A percentile compares a stretch with the other conserved stretches of the same genome.
Evolutionary conservation across 2,888 invertebrate species (phyloP).

Genomic region (Himalopsyche japonica): DNA sequence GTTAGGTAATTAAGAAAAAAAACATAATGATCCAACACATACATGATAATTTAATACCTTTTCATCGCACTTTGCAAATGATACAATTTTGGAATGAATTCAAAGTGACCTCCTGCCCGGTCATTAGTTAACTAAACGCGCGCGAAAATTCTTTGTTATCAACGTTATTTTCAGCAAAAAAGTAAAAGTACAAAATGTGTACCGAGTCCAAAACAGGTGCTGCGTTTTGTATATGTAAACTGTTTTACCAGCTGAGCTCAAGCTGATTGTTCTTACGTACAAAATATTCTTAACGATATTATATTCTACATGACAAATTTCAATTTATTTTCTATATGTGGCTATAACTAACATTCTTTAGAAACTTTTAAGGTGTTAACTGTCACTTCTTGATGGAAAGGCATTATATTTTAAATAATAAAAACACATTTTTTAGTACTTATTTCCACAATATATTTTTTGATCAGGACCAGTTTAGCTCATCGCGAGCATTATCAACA

Average conservation of each 20-base stretch:
- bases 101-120: background rate
- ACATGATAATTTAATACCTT: background rate
- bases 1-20: background rate
- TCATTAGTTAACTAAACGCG: background rate
- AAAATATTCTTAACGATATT: too few relatives aligned
- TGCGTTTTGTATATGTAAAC: background rate
- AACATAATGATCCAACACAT: background rate
- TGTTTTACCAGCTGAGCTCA: background rate
- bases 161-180: background rate
- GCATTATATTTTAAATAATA: too few relatives aligned
- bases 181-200: conserved; percentile 7
- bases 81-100: background rate
- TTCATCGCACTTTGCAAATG: background rate
- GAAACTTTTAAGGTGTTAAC: too few relatives aligned
- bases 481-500: too few relatives aligned
- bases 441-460: too few relatives aligned
- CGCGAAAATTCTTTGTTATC: background rate
- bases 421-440: too few relatives aligned
- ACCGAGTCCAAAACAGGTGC: background rate
- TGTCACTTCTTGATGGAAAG: too few relatives aligned
- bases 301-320: too few relatives aligned
- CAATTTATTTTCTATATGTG: too few relatives aligned
- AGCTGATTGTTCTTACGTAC: background rate
- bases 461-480: too few relatives aligned
- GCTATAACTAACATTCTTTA: too few relatives aligned